These are phyloP conservation scores for Nymphicus hollandicus DNA, from an alignment of 2,113 vertebrate genomes.

Conservation along the genomic window DNA sequence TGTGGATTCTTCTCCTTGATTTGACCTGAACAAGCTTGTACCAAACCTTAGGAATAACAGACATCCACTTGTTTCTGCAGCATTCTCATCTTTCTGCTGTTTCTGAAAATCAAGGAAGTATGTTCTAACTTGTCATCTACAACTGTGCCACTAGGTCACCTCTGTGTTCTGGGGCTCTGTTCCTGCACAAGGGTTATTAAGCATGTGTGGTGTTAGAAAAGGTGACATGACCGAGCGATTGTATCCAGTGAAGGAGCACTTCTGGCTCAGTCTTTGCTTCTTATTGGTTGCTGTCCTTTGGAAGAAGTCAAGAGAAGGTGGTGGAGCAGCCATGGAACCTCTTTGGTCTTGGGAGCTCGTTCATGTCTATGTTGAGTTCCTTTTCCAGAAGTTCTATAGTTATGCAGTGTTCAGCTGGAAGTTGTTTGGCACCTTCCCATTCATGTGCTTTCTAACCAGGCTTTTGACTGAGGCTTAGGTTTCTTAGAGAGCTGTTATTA, in stretches of 20 bases:
- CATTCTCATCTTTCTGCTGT: not conserved
- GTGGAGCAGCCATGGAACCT: not conserved
- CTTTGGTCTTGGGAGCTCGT: not conserved
- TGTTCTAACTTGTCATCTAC: not conserved
- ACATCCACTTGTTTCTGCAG: not conserved
- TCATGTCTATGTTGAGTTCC: not conserved
- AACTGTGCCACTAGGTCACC: not conserved
- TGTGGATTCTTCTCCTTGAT: not conserved
- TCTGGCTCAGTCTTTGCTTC: not conserved
- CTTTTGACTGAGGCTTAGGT: not conserved
- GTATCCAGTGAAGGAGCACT: not conserved
- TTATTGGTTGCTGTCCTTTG: not conserved
- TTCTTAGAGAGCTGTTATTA: not conserved
- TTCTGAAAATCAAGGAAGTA: not conserved
- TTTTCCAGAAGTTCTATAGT: not conserved
- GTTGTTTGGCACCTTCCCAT: not conserved
- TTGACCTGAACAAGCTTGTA: not conserved
- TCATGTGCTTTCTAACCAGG: not conserved
- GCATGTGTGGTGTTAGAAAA: accelerated
- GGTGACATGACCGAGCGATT: accelerated
- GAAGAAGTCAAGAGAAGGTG: not conserved
- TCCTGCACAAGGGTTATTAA: not conserved
- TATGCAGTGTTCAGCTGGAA: not conserved
- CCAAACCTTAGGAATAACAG: not conserved
- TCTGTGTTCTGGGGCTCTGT: not conserved